These are phyloP conservation scores for Eclectus roratus DNA, from an alignment of 2,113 vertebrate genomes.

Conservation along the genomic window DNA sequence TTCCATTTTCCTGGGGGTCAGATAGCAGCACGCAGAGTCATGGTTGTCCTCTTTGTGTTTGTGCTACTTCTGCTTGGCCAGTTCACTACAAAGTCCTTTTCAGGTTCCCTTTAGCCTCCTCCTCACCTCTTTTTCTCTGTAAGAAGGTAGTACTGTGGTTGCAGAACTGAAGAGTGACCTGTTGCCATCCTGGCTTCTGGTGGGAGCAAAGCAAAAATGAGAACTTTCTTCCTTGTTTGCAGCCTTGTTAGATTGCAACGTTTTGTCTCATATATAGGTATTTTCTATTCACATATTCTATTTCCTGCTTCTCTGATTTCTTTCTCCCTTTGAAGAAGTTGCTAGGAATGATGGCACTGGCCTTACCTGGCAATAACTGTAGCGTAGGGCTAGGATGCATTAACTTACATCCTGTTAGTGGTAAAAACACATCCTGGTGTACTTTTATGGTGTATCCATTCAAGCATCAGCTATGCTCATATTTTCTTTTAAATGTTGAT, in stretches of 20 bases:
- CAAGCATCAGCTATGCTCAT: not conserved
- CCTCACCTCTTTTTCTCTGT: fast-evolving
- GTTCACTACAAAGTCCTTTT: not conserved
- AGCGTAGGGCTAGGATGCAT: not conserved
- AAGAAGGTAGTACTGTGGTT: not conserved
- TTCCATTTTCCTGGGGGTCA: not conserved
- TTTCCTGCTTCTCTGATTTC: not conserved
- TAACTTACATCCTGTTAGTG: not conserved
- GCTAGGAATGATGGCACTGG: not conserved
- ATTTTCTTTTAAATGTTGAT: not conserved
- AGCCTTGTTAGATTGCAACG: not conserved
- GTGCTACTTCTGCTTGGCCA: not conserved
- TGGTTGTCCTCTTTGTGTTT: not conserved
- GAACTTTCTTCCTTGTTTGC: not conserved
- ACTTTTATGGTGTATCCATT: not conserved
- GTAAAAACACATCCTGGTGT: not conserved
- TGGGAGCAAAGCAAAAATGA: not conserved
- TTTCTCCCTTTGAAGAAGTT: not conserved
- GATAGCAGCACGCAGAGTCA: not conserved
- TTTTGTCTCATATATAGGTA: not conserved
- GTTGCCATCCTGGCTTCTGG: not conserved
- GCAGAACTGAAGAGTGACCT: not conserved
- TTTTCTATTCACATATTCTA: not conserved
- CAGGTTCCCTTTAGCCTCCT: not conserved
- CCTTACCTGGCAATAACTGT: not conserved